Evolutionary conservation across 2,888 invertebrate genomes (phyloP).

Genomic region (Leptinotarsa rubiginosa): DNA sequence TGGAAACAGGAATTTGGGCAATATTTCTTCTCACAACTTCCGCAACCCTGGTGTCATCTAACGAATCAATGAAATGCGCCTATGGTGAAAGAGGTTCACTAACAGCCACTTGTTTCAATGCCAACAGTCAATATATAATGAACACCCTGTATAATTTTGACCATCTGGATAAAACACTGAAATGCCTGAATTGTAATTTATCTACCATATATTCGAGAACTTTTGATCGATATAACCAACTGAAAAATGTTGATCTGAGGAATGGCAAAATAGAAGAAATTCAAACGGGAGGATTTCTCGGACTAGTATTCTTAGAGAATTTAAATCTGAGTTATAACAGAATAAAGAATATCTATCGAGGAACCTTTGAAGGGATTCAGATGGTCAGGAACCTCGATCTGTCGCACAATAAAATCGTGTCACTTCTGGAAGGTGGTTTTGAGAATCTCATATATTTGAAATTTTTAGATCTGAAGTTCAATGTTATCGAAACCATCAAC

Average conservation of each 20-base stretch:
- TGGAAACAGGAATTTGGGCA: conserved; percentile 29
- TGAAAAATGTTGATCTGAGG: conserved; percentile 56
- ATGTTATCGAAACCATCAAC: conserved; percentile 56
- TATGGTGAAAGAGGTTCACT: conserved; percentile 64
- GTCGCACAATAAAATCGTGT: conserved; percentile 55
- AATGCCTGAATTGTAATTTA: conserved; percentile 60
- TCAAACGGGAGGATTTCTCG: conserved; percentile 59
- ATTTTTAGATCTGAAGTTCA: conserved; percentile 50
- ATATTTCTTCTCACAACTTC: conserved; percentile 17
- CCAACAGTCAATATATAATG: conserved; percentile 60
- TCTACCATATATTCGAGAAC: conserved; percentile 56
- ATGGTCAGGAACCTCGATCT: conserved; percentile 58
- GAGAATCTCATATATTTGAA: conserved; percentile 43
- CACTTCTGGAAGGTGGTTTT: conserved; percentile 54
- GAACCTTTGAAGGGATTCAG: conserved; percentile 61
- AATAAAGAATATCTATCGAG: conserved; percentile 56
- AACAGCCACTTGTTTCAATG: conserved; percentile 63
- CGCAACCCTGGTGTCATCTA: conserved; percentile 3
- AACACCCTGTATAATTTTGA: conserved; percentile 62
- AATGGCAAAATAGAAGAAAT: conserved; percentile 55
- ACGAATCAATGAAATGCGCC: conserved; percentile 57
- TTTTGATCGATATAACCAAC: conserved; percentile 62
- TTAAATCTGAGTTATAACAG: conserved; percentile 57
- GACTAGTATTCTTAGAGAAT: conserved; percentile 59
- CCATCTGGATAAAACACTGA: conserved; percentile 61